Base-by-base conservation (phyloP, 2,888 invertebrate genomes). In the Mylabris sibirica region DNA sequence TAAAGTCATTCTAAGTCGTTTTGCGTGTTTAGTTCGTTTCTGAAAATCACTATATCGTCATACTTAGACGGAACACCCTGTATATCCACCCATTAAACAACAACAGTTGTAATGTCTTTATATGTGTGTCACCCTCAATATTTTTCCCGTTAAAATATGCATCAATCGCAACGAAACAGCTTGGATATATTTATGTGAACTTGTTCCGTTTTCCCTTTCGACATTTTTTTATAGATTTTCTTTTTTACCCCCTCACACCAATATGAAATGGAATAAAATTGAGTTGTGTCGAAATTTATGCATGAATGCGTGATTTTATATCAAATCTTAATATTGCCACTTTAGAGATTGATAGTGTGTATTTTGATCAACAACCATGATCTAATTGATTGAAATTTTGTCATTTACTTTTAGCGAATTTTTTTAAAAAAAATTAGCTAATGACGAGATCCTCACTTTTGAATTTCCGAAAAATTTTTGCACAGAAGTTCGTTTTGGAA, bases 281-380 rank as follows among this genome's bases (percentile, higher is more conserved):
- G 22, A 3, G 12, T 53, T 57, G 24, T 57, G 57, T 57, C 5
- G 57, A 57, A 49, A 57, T 57, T 57, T 22, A 57, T 57, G 24
- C 12, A 57, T 57, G 24, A 57, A 57, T 57, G 12, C 24, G 24
- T 57, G 57, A 57, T 12, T 11, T 57, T 22, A 24, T 20, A 20
- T 20, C 2, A 3, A 49, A 3, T 20, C 49, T 20, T 20, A 8
- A 22, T 49, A 49, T 20, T 49, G 20, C 9, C 20, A 20, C 44
- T 17, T 44, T 17, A 14, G 17, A 38, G 2, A 2, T 38, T 5
- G 44, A 38, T 5, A 12, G 38, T 38, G 12, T 3, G 9, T 49
- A 6, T 8, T 49, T 49, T 49, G 3, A 30, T 30, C 30, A 30
- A 30, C 30, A 30, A 30, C 30, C 30, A 30, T 30, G 30, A 5